Conservation (phyloP, 2,113 vertebrate species). For the Loxodonta africana region DNA sequence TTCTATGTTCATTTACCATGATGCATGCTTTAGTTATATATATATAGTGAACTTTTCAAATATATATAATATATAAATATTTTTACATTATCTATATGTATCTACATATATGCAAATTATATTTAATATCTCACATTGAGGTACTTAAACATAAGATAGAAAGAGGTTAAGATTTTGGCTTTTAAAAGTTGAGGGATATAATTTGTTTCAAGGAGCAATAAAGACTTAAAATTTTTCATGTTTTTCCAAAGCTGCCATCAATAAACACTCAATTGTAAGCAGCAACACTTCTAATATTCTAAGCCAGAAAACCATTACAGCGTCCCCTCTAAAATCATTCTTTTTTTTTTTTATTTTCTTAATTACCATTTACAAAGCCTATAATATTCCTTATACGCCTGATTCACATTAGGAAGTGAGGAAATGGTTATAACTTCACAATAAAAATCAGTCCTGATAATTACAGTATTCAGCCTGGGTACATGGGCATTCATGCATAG, state of each 20-base stretch:
- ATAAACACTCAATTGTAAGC: slow-evolving; percentile 57
- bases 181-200: slow-evolving; percentile 41
- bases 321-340: background rate
- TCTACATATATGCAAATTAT: background rate
- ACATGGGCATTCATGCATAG: slow-evolving; percentile 75
- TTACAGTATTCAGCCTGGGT: slow-evolving; percentile 76
- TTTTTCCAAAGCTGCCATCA: slow-evolving; percentile 9
- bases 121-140: background rate
- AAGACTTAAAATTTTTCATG: slow-evolving; percentile 43
- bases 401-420: slow-evolving; percentile 71
- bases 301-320: slow-evolving; percentile 50
- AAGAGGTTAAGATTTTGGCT: slow-evolving; percentile 17
- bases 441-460: slow-evolving; percentile 83
- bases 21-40: background rate
- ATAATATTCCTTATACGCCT: slow-evolving; percentile 59
- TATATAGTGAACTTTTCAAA: background rate
- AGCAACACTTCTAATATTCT: slow-evolving; percentile 61
- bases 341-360: slow-evolving; percentile 46
- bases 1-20: background rate
- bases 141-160: background rate
- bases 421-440: slow-evolving; percentile 76
- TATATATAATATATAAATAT: background rate
- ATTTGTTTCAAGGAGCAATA: background rate
- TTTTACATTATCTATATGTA: background rate
- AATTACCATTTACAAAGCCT: slow-evolving; percentile 71